These are phyloP conservation scores for Perognathus longimembris DNA, from an alignment of 2,113 vertebrate species.

Conservation along the genomic window DNA sequence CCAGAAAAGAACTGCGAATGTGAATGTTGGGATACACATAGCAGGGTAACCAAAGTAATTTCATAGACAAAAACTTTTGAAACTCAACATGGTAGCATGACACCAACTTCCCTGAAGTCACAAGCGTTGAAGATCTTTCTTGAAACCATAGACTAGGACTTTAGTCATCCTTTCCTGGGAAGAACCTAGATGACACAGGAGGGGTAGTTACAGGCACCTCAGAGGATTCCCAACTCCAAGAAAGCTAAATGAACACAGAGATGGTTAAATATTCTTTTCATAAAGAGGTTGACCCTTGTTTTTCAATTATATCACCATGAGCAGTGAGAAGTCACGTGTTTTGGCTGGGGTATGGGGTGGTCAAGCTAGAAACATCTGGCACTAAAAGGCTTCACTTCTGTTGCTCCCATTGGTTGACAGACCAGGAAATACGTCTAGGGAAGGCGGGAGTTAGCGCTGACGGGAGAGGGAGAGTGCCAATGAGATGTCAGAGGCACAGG, in stretches of 20 bases:
- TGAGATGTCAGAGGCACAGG: no score
- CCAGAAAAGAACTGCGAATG: no score
- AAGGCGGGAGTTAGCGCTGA: neutral
- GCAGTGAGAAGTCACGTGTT: fast-evolving
- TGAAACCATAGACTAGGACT: neutral
- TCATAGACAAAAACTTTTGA: neutral
- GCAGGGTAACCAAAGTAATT: neutral
- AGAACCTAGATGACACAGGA: no score
- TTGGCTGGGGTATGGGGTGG: neutral
- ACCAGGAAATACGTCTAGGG: neutral
- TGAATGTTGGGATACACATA: no score
- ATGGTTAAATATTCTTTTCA: neutral
- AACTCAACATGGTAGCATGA: neutral
- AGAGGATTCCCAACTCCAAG: neutral
- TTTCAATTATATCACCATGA: neutral
- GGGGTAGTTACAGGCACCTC: neutral
- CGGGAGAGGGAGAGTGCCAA: neutral
- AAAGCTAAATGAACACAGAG: neutral
- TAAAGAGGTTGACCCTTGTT: neutral
- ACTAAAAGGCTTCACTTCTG: neutral
- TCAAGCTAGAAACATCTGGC: fast-evolving
- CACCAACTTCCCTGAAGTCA: neutral
- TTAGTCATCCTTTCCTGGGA: neutral
- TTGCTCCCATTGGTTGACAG: neutral
- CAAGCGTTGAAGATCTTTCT: neutral